A percentile compares a stretch with the other conserved stretches of the same genome.
Evolutionary conservation across 2,888 invertebrate species (phyloP).

Genomic region (Morpho deidamia): DNA sequence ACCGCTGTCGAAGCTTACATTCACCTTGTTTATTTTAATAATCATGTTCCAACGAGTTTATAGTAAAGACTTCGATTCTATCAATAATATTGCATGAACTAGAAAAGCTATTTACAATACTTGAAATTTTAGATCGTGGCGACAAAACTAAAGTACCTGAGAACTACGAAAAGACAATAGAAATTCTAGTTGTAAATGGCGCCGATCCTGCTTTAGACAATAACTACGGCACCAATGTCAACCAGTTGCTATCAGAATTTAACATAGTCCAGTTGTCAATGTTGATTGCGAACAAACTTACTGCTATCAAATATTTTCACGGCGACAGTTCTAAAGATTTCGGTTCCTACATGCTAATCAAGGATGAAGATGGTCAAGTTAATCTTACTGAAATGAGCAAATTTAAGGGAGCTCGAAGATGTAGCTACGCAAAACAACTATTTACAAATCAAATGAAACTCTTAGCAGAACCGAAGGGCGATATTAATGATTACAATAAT

Average conservation of each 20-base stretch:
- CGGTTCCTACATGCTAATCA: constrained; percentile 39
- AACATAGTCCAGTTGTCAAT: constrained; percentile 43
- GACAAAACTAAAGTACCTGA: constrained; percentile 45
- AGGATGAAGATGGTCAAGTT: constrained; percentile 34
- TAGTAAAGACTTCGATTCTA: too few species aligned
- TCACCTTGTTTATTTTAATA: not conserved
- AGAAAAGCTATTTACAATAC: not conserved
- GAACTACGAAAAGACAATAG: constrained; percentile 53
- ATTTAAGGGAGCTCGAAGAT: not conserved
- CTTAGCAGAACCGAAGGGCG: too few species aligned
- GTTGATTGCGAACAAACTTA: constrained; percentile 44
- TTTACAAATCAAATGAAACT: too few species aligned
- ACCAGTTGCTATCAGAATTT: constrained; percentile 59
- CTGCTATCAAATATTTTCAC: constrained; percentile 27
- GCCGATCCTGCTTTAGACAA: constrained; percentile 66
- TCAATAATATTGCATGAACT: too few species aligned
- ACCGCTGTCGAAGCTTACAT: too few species aligned
- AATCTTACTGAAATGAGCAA: not conserved
- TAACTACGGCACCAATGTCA: constrained; percentile 58
- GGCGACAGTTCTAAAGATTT: constrained; percentile 19
- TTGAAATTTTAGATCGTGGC: constrained; percentile 38
- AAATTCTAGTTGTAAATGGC: constrained; percentile 50
- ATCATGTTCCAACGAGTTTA: too few species aligned
- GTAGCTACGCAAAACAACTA: too few species aligned
- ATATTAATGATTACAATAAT: too few species aligned